These are phyloP conservation scores for Dipodomys stephensi DNA, from an alignment of 2,113 vertebrate species.

Conservation along the genomic window DNA sequence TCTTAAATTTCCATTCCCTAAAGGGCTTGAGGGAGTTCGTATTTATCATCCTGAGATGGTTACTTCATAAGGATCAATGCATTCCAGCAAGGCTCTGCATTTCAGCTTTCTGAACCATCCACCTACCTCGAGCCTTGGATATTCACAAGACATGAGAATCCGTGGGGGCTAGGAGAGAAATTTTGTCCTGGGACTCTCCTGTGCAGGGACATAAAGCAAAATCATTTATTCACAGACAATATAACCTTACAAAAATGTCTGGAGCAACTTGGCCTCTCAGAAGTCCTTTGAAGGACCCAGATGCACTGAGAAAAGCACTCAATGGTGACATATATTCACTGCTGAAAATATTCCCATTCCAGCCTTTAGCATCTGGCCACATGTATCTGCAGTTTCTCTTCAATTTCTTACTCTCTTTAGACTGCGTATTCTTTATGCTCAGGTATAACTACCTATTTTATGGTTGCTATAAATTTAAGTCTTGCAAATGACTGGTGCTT, in stretches of 20 bases:
- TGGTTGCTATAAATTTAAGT: constrained; percentile 59
- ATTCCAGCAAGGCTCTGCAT: constrained; percentile 55
- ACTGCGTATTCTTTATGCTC: constrained; percentile 20
- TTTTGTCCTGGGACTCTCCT: constrained; percentile 23
- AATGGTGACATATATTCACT: not conserved
- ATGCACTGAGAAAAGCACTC: not conserved
- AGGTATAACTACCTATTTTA: constrained; percentile 46
- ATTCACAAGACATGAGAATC: constrained; percentile 48
- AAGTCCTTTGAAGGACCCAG: constrained; percentile 15
- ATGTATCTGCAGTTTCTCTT: constrained; percentile 33
- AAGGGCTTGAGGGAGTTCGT: constrained; percentile 43
- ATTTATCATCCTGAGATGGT: constrained; percentile 69
- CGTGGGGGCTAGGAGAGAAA: constrained; percentile 7
- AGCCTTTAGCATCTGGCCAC: constrained; percentile 1
- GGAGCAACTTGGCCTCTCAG: not conserved
- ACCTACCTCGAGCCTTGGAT: constrained; percentile 40
- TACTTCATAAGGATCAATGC: constrained; percentile 64
- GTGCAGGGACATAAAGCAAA: constrained; percentile 16
- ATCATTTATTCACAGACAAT: constrained; percentile 30
- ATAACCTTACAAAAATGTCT: constrained; percentile 51
- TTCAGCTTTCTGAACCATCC: constrained; percentile 54
- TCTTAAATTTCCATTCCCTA: constrained; percentile 81
- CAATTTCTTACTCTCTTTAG: constrained; percentile 38
- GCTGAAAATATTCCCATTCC: not conserved
- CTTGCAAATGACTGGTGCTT: constrained; percentile 41